These are phyloP conservation scores for Phaedon cochleariae DNA, from an alignment of 2,888 invertebrate species.

Conservation along the genomic window DNA sequence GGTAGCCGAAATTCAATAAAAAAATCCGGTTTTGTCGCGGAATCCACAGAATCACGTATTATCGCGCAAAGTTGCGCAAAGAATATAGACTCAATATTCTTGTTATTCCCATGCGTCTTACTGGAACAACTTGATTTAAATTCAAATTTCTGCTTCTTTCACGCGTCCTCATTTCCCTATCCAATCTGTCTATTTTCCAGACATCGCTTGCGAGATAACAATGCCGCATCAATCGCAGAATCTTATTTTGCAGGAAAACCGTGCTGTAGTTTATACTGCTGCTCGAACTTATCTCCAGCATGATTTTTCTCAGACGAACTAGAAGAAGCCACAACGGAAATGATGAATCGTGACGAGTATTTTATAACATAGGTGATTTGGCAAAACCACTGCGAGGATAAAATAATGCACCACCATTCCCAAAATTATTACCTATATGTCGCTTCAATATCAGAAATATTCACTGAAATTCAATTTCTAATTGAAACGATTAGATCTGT, in stretches of 20 bases:
- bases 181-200: constrained; percentile 2
- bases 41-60: background rate
- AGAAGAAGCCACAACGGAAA: too few species aligned
- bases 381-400: too few species aligned
- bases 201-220: background rate
- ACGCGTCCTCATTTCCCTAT: background rate
- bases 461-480: too few species aligned
- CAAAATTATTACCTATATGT: too few species aligned
- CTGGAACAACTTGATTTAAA: background rate
- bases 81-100: constrained; percentile 1
- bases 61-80: background rate
- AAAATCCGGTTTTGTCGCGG: background rate
- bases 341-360: too few species aligned
- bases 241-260: background rate
- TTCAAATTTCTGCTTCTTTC: constrained; percentile 2
- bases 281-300: background rate
- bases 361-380: too few species aligned
- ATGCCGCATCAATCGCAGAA: background rate
- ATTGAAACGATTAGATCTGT: too few species aligned
- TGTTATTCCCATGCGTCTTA: background rate
- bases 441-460: too few species aligned
- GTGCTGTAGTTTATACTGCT: background rate
- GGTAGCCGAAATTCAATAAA: background rate
- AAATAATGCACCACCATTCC: too few species aligned
- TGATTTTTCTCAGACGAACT: background rate